Base-by-base conservation (phyloP, 2,113 vertebrate genomes). In the Neofelis nebulosa region DNA sequence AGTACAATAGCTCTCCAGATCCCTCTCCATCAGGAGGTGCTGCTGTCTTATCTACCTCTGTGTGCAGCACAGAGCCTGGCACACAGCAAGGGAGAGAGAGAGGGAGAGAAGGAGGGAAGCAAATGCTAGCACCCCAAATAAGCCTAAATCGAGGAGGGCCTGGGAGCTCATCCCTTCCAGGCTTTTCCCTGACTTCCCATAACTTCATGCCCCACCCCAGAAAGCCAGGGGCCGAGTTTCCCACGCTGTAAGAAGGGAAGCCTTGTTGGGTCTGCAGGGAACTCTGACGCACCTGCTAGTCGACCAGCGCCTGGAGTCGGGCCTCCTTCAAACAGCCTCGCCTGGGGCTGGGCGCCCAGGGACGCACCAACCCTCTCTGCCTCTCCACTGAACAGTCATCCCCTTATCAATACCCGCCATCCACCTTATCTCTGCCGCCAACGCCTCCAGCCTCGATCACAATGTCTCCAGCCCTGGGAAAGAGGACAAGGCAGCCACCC, bases 331-430 rank as follows among this genome's bases (percentile, higher is more conserved):
- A 61, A 69, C 5, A 15, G 16, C 7, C 0, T 7, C 74, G 33
- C 41, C 21, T 63, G 1, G 9, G 0, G 4, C 36, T 15, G n/a
- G 3, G 15, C 3, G 4, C 38, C 18, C 2, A 7, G 45, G 15
- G 33, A 69, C 45, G 7, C 14, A 52, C 33, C 33, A 19, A 25
- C 57, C 61, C 38, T 69, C n/a, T 14, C n/a, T 4, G 36, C 73
- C 50, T 41, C 38, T 21, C 25, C 73, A 29, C 68, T 0, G 41
- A 57, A 71, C 74, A 8, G 11, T 33, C 50, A 25, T 33, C 14
- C 18, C n/a, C 18, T 41, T 5, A 2, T 36, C 48, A n/a, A 16
- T 25, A 52, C n/a, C 63, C 65, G 61, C 25, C n/a, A 6, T 21
- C 41, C 71, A n/a, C 38, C 15, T 71, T 5, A 23, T 18, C 18